These are phyloP conservation scores for Ptilonorhynchus violaceus DNA, from an alignment of 2,113 vertebrate genomes.

Conservation along the genomic window DNA sequence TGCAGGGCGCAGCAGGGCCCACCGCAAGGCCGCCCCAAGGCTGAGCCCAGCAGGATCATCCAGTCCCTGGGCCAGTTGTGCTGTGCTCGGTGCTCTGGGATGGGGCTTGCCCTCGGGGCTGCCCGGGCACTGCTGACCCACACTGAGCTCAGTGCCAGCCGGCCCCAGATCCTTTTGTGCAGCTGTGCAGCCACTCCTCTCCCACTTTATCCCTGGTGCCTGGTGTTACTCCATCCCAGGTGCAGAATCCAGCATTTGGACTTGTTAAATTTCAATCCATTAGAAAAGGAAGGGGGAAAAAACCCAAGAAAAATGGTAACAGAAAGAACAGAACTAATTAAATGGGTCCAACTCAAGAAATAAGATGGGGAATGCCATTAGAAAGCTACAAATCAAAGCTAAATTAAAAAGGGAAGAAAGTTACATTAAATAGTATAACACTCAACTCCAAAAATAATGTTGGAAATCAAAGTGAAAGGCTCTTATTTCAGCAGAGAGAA, in stretches of 20 bases:
- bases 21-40: rapidly evolving
- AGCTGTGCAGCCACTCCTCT: not conserved
- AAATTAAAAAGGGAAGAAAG: not conserved
- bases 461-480: not conserved
- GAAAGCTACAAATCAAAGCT: not conserved
- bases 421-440: not conserved
- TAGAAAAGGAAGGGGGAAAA: not conserved
- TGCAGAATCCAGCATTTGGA: not conserved
- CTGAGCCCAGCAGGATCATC: rapidly evolving
- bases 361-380: not conserved
- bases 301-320: rapidly evolving
- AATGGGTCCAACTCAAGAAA: not conserved
- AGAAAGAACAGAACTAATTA: not conserved
- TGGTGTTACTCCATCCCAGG: rapidly evolving
- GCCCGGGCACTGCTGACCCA: not conserved
- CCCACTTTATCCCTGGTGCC: not conserved
- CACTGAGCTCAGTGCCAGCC: not conserved
- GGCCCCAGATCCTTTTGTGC: not conserved
- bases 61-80: rapidly evolving
- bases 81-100: not conserved
- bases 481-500: not conserved
- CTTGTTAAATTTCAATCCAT: not conserved
- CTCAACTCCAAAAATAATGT: not conserved
- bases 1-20: not conserved
- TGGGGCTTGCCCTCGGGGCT: not conserved